Percentiles rank a stretch among this genome's conserved stretches.
Evolutionary conservation across 2,888 invertebrate species (phyloP).

Genomic region (Philereme transversata): DNA sequence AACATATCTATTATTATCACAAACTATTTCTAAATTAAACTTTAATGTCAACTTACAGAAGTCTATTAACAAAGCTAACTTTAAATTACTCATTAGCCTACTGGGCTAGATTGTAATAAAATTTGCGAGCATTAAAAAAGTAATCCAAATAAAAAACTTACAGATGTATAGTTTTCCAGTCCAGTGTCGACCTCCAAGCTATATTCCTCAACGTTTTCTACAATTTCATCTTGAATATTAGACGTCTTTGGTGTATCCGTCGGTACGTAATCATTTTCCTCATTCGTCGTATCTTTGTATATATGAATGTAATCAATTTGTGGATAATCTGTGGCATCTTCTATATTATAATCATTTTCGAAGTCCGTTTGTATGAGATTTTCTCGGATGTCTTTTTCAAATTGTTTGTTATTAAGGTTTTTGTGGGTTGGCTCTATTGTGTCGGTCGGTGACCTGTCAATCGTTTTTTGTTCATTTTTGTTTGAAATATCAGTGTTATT

Average conservation of each 20-base stretch:
- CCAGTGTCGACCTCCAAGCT: slow-evolving; percentile 21
- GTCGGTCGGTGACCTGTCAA: not conserved
- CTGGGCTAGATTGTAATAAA: no score
- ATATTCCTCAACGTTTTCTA: slow-evolving; percentile 26
- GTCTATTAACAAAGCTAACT: no score
- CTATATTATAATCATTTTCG: slow-evolving; percentile 47
- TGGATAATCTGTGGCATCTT: slow-evolving; percentile 32
- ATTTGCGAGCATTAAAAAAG: no score
- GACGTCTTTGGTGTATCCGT: slow-evolving; percentile 19
- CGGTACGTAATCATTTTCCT: slow-evolving; percentile 24
- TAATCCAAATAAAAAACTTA: slow-evolving; percentile 8
- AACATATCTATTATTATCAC: no score
- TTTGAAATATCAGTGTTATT: slow-evolving; percentile 19
- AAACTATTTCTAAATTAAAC: no score
- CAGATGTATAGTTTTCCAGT: slow-evolving; percentile 21
- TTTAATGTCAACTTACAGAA: no score
- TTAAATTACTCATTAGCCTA: no score
- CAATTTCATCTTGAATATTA: slow-evolving; percentile 21
- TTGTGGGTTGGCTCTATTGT: slow-evolving; percentile 1
- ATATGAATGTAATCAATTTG: slow-evolving; percentile 26
- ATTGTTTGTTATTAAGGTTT: slow-evolving; percentile 12
- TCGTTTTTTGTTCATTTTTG: not conserved
- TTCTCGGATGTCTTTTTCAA: slow-evolving; percentile 35
- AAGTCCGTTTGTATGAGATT: slow-evolving; percentile 57
- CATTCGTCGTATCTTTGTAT: slow-evolving; percentile 29